A percentile compares a stretch with the other conserved stretches of the same genome.
Evolutionary conservation across 2,113 vertebrate genomes (phyloP).

Genomic region (Lates calcarifer): DNA sequence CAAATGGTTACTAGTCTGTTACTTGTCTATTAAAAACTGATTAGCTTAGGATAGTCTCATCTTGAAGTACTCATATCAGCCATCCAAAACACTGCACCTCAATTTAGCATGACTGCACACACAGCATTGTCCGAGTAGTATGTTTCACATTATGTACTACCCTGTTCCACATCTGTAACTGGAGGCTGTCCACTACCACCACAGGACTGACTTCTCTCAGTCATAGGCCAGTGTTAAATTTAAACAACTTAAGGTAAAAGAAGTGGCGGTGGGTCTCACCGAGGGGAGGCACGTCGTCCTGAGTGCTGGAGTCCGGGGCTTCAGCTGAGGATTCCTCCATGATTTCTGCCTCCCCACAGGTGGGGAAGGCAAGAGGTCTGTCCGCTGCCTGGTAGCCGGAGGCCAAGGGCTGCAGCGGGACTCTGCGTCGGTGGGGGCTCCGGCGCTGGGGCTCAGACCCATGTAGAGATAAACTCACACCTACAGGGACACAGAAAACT

Average conservation of each 20-base stretch:
- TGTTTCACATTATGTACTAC: too few species aligned
- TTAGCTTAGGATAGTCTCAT: too few species aligned
- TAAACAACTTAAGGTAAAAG: not conserved
- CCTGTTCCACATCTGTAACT: too few species aligned
- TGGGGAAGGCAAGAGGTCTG: conserved; percentile 82
- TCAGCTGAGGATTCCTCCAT: conserved; percentile 92
- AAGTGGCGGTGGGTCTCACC: conserved; percentile 74
- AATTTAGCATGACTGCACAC: too few species aligned
- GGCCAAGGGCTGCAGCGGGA: conserved; percentile 81
- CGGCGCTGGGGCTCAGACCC: conserved; percentile 90
- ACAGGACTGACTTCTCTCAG: too few species aligned
- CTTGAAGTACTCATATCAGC: too few species aligned
- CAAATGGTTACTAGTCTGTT: too few species aligned
- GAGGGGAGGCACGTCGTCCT: conserved; percentile 85
- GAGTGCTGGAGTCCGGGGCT: conserved; percentile 79
- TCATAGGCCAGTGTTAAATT: not conserved
- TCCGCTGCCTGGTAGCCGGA: conserved; percentile 83
- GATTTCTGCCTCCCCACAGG: conserved; percentile 83
- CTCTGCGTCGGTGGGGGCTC: conserved; percentile 87
- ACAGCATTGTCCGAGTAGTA: too few species aligned
- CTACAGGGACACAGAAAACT: conserved; percentile 78
- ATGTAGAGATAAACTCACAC: conserved; percentile 94
- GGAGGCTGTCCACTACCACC: too few species aligned
- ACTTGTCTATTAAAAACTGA: too few species aligned
- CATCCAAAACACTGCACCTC: too few species aligned